These are phyloP conservation scores for Bursaphelenchus okinawaensis DNA, from an alignment of 2,888 invertebrate genomes.

Conservation along the genomic window DNA sequence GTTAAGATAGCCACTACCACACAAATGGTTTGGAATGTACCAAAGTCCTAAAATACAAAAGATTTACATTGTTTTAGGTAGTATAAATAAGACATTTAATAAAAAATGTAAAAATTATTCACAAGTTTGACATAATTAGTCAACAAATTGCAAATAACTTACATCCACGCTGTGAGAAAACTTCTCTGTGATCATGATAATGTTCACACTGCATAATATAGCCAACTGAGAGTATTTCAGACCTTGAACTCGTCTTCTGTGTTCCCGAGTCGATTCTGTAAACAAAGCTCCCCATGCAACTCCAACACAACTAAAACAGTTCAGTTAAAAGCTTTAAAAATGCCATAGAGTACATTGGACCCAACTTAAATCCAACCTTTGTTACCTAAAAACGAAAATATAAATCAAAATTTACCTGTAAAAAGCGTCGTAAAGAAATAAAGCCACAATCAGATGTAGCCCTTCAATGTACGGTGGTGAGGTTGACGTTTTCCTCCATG, in stretches of 20 bases:
- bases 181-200: conserved; percentile 49
- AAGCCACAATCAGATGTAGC: conserved; percentile 59
- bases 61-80: too few relatives aligned
- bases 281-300: conserved; percentile 55
- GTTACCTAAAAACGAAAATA: background rate
- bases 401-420: conserved; percentile 53
- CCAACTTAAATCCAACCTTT: background rate
- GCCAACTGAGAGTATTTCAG: conserved; percentile 57
- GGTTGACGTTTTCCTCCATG: conserved; percentile 31
- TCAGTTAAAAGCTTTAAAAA: too few relatives aligned
- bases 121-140: background rate
- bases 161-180: conserved; percentile 49
- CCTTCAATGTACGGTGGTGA: conserved; percentile 56
- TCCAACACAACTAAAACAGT: conserved; percentile 50
- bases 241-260: conserved; percentile 55
- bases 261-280: conserved; percentile 52
- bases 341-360: conserved; percentile 41
- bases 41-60: conserved; percentile 35
- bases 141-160: conserved; percentile 5
- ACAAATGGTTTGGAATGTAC: conserved; percentile 39
- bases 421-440: conserved; percentile 61
- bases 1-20: conserved; percentile 30
- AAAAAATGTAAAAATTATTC: background rate
- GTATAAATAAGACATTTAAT: too few relatives aligned
- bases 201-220: conserved; percentile 45